Percentiles rank a stretch among this genome's conserved stretches.
phyloP scores from a whole-genome alignment of 1,140 invertebrate genomes.

The Ladona fulva region DNA sequence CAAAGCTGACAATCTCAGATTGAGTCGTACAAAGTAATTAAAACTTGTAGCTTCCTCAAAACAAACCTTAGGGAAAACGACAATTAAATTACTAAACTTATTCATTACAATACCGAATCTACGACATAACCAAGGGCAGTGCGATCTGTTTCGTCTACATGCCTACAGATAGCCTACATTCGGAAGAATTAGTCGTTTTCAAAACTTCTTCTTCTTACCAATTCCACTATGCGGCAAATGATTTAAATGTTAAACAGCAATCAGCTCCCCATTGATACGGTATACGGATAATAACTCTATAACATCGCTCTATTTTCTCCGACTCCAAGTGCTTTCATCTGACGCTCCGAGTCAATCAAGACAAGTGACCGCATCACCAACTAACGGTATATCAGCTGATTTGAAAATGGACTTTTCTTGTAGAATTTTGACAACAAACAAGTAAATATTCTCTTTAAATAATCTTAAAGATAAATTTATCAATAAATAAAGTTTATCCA shows the following conservation, averaged over 20 bases:
- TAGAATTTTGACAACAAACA: background rate
- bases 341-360: conserved; percentile 15
- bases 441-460: too few species aligned
- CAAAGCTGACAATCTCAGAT: background rate
- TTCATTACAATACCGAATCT: background rate
- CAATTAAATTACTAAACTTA: background rate
- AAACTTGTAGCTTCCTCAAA: too few species aligned
- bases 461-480: too few species aligned
- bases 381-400: conserved; percentile 16
- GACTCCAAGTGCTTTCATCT: background rate
- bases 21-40: background rate
- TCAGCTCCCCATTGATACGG: background rate
- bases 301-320: conserved; percentile 9
- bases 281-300: background rate
- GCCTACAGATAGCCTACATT: conserved; percentile 8
- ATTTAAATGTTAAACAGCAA: background rate
- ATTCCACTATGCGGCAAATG: background rate
- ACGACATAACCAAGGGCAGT: conserved; percentile 3
- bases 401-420: background rate
- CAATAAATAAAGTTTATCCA: too few species aligned
- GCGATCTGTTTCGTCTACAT: background rate
- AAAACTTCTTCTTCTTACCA: background rate
- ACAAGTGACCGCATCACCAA: background rate
- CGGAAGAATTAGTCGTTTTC: background rate
- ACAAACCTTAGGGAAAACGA: background rate